These are phyloP conservation scores for Xestia xanthographa DNA, from an alignment of 2,888 invertebrate species.

Conservation along the genomic window DNA sequence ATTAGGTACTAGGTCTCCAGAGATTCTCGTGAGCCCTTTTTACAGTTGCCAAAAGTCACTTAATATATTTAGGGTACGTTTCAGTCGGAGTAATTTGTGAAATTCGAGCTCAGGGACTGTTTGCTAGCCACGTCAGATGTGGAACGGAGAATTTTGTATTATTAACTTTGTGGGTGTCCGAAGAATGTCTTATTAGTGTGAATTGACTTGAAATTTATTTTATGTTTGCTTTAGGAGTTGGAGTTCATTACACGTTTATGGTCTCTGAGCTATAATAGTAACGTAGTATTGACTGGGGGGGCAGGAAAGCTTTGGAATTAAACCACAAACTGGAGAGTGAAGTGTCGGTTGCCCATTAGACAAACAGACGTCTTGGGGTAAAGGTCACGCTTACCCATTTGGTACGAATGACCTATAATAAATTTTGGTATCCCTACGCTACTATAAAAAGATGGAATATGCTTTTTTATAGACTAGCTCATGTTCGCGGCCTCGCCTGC, in stretches of 20 bases:
- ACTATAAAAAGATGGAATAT: background rate
- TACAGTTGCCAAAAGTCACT: constrained; percentile 68
- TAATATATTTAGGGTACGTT: constrained; percentile 70
- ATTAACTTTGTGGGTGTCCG: constrained; percentile 68
- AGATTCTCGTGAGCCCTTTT: constrained; percentile 70
- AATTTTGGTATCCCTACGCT: background rate
- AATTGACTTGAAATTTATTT: constrained; percentile 54
- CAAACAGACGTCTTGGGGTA: background rate
- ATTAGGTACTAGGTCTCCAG: constrained; percentile 65
- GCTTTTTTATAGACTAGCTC: background rate
- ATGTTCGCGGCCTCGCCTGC: too few relatives aligned
- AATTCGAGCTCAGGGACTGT: constrained; percentile 72
- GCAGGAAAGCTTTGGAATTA: constrained; percentile 2
- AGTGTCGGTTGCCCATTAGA: background rate
- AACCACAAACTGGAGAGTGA: background rate
- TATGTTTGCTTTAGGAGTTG: constrained; percentile 35
- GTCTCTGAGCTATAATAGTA: constrained; percentile 28
- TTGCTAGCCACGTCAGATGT: constrained; percentile 65
- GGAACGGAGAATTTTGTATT: constrained; percentile 64
- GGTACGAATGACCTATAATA: background rate
- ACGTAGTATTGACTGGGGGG: constrained; percentile 1
- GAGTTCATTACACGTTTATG: constrained; percentile 45
- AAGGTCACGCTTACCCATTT: background rate
- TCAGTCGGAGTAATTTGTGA: constrained; percentile 71
- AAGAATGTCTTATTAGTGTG: constrained; percentile 71